Conservation (phyloP, 2,888 invertebrate genomes). For the Anoplius nigerrimus region DNA sequence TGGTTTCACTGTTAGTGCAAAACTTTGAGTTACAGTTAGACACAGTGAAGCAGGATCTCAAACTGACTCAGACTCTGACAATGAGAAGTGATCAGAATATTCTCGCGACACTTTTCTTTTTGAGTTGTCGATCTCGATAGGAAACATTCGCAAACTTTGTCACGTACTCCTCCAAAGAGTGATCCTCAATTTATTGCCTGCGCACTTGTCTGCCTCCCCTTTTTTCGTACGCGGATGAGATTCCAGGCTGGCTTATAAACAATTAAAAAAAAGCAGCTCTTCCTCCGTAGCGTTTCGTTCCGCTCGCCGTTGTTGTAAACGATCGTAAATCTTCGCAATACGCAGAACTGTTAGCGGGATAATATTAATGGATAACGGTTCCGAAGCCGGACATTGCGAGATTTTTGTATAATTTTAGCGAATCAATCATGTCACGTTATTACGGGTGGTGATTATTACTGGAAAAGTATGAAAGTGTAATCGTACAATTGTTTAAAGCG, state of each 20-base stretch:
- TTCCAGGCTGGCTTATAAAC: constrained; percentile 4
- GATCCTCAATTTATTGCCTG: too few relatives aligned
- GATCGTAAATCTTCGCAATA: constrained; percentile 32
- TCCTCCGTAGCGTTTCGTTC: constrained; percentile 16
- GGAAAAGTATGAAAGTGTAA: constrained; percentile 24
- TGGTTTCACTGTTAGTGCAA: too few relatives aligned
- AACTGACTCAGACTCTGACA: too few relatives aligned
- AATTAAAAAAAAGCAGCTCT: constrained; percentile 26
- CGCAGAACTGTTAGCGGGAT: constrained; percentile 17
- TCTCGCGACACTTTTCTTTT: too few relatives aligned
- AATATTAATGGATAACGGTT: constrained; percentile 3
- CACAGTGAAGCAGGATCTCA: too few relatives aligned
- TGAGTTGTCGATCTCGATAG: too few relatives aligned
- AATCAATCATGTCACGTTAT: constrained; percentile 23
- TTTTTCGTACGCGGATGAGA: too few relatives aligned
- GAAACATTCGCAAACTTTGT: too few relatives aligned
- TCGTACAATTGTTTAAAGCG: neutral
- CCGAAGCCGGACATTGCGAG: constrained; percentile 8
- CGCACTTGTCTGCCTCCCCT: too few relatives aligned
- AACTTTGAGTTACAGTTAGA: too few relatives aligned
- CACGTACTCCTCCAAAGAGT: too few relatives aligned
- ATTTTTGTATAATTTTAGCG: constrained; percentile 30
- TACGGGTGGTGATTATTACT: constrained; percentile 19
- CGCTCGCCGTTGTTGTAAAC: constrained; percentile 26
- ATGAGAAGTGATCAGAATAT: too few relatives aligned